A percentile compares a stretch with the other conserved stretches of the same genome.
These are phyloP conservation scores for Poecilia gillii DNA, from an alignment of 2,797 vertebrate species.

Conservation along the genomic window DNA sequence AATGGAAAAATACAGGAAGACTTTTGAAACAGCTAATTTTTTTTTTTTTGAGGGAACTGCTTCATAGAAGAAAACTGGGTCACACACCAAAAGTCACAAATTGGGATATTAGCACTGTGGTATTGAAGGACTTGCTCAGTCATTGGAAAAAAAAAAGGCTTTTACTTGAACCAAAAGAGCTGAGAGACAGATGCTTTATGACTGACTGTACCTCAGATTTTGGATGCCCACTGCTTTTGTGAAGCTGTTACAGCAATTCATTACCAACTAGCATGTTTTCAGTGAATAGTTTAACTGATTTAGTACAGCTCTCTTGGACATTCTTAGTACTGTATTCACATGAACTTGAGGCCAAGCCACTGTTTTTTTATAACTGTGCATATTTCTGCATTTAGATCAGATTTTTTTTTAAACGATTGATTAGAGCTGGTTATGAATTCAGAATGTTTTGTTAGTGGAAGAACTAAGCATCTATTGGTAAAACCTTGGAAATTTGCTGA, in stretches of 20 bases:
- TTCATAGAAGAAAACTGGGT: constrained; percentile 50
- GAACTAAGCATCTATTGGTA: neutral
- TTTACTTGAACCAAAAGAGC: constrained; percentile 79
- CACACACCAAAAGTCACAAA: constrained; percentile 31
- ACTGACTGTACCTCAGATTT: constrained; percentile 80
- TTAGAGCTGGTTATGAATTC: neutral
- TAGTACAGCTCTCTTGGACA: constrained; percentile 53
- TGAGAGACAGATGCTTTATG: constrained; percentile 62
- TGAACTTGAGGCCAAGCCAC: constrained; percentile 56
- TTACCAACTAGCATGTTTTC: constrained; percentile 63
- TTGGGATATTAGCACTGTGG: constrained; percentile 39
- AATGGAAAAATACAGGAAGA: constrained; percentile 49
- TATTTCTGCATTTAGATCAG: constrained; percentile 46
- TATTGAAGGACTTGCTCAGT: constrained; percentile 51
- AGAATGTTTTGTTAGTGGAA: neutral
- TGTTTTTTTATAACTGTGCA: constrained; percentile 43
- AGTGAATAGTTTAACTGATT: constrained; percentile 29
- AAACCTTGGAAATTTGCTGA: neutral
- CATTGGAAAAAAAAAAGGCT: constrained; percentile 56
- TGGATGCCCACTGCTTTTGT: constrained; percentile 59
- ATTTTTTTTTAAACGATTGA: neutral
- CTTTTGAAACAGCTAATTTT: constrained; percentile 30
- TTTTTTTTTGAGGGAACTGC: constrained; percentile 36
- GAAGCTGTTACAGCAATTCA: constrained; percentile 34
- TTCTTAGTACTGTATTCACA: constrained; percentile 69